Evolutionary conservation across 37 sponge, comb jelly and placozoan genomes (phyloP).

Genomic region (Dysidea cf. avara): DNA sequence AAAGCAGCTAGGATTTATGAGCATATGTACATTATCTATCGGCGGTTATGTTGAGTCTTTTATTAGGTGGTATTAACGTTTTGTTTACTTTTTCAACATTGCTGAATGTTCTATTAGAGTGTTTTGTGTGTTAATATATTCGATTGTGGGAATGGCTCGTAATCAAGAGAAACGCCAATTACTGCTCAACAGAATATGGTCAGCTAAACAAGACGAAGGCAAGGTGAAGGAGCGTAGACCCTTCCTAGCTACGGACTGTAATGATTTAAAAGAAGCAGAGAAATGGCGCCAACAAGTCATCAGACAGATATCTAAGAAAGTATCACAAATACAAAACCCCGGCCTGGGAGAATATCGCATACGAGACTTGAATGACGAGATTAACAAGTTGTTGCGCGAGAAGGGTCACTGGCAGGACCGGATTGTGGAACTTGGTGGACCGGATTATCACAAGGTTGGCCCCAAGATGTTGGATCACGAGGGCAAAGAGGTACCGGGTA

Average conservation of each 20-base stretch:
- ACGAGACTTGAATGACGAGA: conserved; percentile 95
- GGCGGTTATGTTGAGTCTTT: too few species aligned
- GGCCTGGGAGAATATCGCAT: conserved; percentile 96
- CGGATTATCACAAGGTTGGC: conserved; percentile 83
- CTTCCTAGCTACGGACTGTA: conserved; percentile 87
- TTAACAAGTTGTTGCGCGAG: conserved; percentile 93
- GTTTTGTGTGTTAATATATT: not conserved
- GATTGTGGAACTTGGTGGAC: conserved; percentile 90
- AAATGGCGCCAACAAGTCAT: conserved; percentile 88
- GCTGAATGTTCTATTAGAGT: not conserved
- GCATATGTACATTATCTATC: too few species aligned
- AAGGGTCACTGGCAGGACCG: conserved; percentile 97
- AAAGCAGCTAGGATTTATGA: too few species aligned
- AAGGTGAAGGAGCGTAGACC: conserved; percentile 79
- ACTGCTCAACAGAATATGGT: conserved; percentile 77
- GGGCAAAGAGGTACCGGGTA: conserved; percentile 94
- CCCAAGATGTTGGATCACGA: conserved; percentile 95
- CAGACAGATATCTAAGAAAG: conserved; percentile 87
- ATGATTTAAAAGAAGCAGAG: conserved; percentile 74
- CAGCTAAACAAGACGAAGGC: conserved; percentile 70
- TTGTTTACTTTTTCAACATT: too few species aligned
- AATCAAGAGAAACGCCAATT: conserved; percentile 43
- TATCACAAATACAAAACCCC: conserved; percentile 95
- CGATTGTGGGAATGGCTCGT: conserved; percentile 35
- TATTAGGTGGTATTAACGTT: too few species aligned